Percentiles rank a stretch among this genome's conserved stretches.
These are phyloP conservation scores for Galleria mellonella DNA, from an alignment of 1,140 invertebrate species.

Conservation along the genomic window DNA sequence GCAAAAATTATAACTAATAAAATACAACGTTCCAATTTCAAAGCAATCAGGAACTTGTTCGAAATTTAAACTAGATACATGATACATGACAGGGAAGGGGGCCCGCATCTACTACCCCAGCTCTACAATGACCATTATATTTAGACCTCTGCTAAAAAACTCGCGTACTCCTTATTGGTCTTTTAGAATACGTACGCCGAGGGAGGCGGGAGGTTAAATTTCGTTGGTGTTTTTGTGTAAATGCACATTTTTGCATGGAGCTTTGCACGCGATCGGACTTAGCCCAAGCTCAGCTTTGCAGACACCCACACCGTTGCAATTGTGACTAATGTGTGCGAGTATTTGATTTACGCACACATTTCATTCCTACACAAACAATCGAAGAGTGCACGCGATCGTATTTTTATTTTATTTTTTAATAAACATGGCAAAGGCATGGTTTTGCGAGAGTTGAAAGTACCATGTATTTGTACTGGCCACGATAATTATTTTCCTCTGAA, in stretches of 20 bases:
- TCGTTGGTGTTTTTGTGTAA: constrained; percentile 46
- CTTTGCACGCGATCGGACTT: constrained; percentile 52
- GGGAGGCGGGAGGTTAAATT: constrained; percentile 39
- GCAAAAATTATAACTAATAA: no score
- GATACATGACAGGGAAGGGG: constrained; percentile 48
- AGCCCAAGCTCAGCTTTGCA: constrained; percentile 49
- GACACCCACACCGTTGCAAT: constrained; percentile 36
- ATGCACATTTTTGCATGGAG: constrained; percentile 69
- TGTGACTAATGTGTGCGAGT: constrained; percentile 5
- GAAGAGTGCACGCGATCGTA: not conserved
- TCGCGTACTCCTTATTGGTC: constrained; percentile 22
- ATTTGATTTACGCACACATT: not conserved
- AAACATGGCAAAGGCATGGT: not conserved
- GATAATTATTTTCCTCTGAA: no score
- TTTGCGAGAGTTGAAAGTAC: no score
- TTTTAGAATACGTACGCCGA: constrained; percentile 26
- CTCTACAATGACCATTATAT: constrained; percentile 29
- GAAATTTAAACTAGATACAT: constrained; percentile 45
- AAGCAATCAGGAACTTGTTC: constrained; percentile 19
- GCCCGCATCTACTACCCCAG: constrained; percentile 44
- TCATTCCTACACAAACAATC: constrained; percentile 1
- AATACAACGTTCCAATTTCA: not conserved
- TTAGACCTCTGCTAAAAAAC: constrained; percentile 38
- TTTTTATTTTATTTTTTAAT: constrained; percentile 11
- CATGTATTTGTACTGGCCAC: no score